Evolutionary conservation across 2,888 invertebrate genomes (phyloP).

Genomic region (Apamea anceps): DNA sequence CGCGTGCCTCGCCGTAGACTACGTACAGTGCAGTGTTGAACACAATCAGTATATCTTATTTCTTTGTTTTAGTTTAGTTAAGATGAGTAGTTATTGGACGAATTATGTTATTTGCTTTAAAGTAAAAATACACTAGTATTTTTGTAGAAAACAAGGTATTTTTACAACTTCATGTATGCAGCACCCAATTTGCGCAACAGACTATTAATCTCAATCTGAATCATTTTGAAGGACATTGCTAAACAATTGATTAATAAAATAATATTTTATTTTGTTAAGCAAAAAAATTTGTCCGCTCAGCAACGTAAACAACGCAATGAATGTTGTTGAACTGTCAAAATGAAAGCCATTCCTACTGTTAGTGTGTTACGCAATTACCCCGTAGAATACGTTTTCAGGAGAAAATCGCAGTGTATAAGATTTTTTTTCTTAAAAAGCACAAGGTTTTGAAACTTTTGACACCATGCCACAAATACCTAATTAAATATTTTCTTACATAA

Average conservation of each 20-base stretch:
- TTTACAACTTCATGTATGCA: background rate
- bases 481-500: background rate
- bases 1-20: constrained; percentile 66
- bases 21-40: constrained; percentile 54
- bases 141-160: background rate
- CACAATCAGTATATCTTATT: constrained; percentile 23
- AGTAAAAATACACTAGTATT: background rate
- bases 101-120: background rate
- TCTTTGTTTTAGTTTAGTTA: constrained; percentile 9
- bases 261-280: too few relatives aligned
- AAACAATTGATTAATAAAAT: too few relatives aligned
- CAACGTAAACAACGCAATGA: too few relatives aligned
- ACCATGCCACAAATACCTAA: background rate
- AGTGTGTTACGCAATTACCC: too few relatives aligned
- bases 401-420: background rate
- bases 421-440: background rate
- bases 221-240: too few relatives aligned
- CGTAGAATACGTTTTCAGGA: background rate
- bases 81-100: background rate
- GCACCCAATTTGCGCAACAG: too few relatives aligned
- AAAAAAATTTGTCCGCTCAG: too few relatives aligned
- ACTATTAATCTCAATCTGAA: too few relatives aligned
- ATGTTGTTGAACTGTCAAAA: too few relatives aligned
- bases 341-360: too few relatives aligned
- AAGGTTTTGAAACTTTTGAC: background rate